Conservation (phyloP, 2,113 vertebrate species). For the Crocuta crocuta region DNA sequence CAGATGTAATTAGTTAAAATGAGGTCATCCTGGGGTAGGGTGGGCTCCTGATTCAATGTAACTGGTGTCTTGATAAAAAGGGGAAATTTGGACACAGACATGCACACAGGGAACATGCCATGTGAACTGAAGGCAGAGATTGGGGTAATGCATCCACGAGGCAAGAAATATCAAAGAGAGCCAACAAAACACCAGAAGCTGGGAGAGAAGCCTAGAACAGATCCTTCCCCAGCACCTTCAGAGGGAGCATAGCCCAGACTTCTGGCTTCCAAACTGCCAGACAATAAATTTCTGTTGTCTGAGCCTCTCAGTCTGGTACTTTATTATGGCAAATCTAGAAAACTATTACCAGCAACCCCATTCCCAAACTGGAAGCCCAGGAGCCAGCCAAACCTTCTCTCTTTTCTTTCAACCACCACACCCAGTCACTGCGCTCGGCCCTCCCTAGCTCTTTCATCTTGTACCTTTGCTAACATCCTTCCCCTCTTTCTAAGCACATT, state of each 20-base stretch:
- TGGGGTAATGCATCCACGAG: not conserved
- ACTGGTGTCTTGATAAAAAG: not conserved
- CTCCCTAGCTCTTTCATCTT: not conserved
- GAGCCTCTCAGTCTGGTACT: not conserved
- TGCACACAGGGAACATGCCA: not conserved
- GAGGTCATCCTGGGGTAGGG: not conserved
- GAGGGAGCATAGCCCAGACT: too few species aligned
- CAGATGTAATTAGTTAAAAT: not conserved
- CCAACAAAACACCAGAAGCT: not conserved
- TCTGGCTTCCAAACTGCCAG: not conserved
- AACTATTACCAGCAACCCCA: not conserved
- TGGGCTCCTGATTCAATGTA: not conserved
- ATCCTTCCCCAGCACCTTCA: not conserved
- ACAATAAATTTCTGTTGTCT: not conserved
- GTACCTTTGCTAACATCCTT: not conserved
- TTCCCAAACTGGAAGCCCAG: too few species aligned
- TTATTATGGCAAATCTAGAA: not conserved
- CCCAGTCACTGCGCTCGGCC: fast-evolving
- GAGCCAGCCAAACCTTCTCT: not conserved
- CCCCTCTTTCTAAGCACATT: not conserved
- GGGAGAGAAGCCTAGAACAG: not conserved
- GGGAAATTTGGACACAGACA: not conserved
- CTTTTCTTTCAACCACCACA: not conserved
- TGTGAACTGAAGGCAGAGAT: not conserved
- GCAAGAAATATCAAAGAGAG: not conserved